Evolutionary conservation across 2,888 invertebrate species (phyloP), one percentile per base, ranked within the genome.

Genomic region (Hymenopus coronatus): DNA sequence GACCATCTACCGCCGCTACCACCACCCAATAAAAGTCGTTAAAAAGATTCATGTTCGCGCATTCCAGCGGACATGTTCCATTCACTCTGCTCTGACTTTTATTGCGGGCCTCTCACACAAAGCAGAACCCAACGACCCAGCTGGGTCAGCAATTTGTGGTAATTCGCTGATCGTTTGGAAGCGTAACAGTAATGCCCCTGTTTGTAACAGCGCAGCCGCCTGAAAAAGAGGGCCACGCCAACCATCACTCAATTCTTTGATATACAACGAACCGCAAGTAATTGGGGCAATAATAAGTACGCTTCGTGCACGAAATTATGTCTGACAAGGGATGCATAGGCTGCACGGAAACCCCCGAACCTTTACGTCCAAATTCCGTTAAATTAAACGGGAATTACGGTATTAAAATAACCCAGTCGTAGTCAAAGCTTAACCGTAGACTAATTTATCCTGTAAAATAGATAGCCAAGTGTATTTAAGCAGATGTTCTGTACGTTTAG

Each of bases 11-110:
- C 54, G 25, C 54, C 54, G 54, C 25, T 70, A 70, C 54, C 54
- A 40, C 86, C 70, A 86, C 28, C 86, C 86, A 81, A 86, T 30
- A 86, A 81, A 86, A 86, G 86, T 86, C 86, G 86, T 86, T 86
- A 86, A 28, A 86, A 81, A 86, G 86, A 81, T 86, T 81, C 81
- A 86, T 81, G 81, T 30, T 27, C 54, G 54, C 27, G 46, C 27
- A 70, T 25, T 46, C 40, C 54, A 15, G 40, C 54, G 85, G 85
- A 85, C 85, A 85, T 46, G 85, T 46, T 46, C 85, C 85, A 85
- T 85, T 46, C 27, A 27, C 27, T 54, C 46, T 54, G n/a, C 85
- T 85, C 85, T 28, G 28, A 33, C 85, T 46, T 85, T 84, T 85
- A 46, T 46, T 46, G 54, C 85, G 4, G 54, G 46, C 85, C 85